Conservation (phyloP, 2,888 invertebrate species). For the Cistogaster globosa region DNA sequence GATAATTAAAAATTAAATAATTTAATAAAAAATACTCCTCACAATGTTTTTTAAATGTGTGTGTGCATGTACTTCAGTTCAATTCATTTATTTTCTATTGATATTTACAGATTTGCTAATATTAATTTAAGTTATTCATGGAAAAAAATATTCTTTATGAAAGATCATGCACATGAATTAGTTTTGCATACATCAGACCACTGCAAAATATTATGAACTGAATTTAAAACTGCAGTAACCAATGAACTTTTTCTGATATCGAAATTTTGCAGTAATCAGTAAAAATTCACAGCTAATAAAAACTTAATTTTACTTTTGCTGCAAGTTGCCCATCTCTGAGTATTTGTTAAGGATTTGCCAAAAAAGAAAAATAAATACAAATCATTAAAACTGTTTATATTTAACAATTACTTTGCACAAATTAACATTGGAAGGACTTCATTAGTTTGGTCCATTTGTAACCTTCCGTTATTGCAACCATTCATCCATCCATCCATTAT, state of each 20-base stretch:
- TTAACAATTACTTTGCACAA: conserved; percentile 63
- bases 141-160: conserved; percentile 19
- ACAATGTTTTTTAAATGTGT: not conserved
- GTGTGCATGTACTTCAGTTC: not conserved
- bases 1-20: not conserved
- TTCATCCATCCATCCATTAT: not conserved
- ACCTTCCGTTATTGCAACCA: not conserved
- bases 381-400: conserved; percentile 44
- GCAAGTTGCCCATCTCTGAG: too few species aligned
- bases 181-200: too few species aligned
- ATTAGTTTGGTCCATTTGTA: conserved; percentile 57
- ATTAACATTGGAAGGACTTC: conserved; percentile 61
- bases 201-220: too few species aligned
- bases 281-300: too few species aligned
- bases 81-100: conserved; percentile 48
- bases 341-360: not conserved
- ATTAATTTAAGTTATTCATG: conserved; percentile 51
- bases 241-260: too few species aligned
- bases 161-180: too few species aligned
- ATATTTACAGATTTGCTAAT: conserved; percentile 39
- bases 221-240: too few species aligned
- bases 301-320: too few species aligned
- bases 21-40: not conserved
- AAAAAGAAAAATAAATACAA: not conserved
- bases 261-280: too few species aligned